Conservation (phyloP, 2,797 vertebrate genomes). For the Acrossocheilus wenchowensis region DNA sequence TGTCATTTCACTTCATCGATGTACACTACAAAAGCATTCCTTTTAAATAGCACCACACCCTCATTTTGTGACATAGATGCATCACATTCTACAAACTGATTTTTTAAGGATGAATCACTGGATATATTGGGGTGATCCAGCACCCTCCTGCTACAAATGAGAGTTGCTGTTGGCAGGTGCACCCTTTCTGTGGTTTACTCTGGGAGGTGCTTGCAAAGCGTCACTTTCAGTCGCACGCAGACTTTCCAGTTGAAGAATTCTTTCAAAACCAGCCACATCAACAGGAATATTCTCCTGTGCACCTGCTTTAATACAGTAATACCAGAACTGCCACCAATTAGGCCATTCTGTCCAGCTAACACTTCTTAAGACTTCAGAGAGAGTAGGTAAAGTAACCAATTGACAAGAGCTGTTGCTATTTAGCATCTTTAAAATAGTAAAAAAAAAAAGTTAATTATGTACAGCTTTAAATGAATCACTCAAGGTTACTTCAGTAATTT, state of each 20-base stretch:
- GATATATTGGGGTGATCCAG: constrained; percentile 41
- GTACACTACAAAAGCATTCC: constrained; percentile 12
- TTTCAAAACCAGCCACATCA: constrained; percentile 56
- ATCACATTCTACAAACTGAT: constrained; percentile 14
- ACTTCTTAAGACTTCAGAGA: neutral
- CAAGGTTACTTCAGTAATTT: neutral
- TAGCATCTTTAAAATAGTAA: neutral
- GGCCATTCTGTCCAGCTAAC: neutral
- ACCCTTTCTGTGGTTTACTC: constrained; percentile 44
- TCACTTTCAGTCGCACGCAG: constrained; percentile 48
- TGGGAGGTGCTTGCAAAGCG: constrained; percentile 44
- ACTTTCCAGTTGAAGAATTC: constrained; percentile 58
- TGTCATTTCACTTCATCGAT: neutral
- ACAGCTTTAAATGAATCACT: neutral
- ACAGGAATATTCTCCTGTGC: constrained; percentile 48
- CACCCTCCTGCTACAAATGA: constrained; percentile 2
- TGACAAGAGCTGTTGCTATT: neutral
- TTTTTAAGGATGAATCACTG: constrained; percentile 30
- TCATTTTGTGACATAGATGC: neutral
- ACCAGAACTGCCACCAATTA: constrained; percentile 12
- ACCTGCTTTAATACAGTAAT: constrained; percentile 27
- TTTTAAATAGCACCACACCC: constrained; percentile 32
- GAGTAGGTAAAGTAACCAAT: neutral
- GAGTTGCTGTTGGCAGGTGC: constrained; percentile 49
- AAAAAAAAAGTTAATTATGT: neutral